Evolutionary conservation across 2,888 invertebrate genomes (phyloP), one percentile per base, ranked within the genome.

Genomic region (Priocnemis perturbator): DNA sequence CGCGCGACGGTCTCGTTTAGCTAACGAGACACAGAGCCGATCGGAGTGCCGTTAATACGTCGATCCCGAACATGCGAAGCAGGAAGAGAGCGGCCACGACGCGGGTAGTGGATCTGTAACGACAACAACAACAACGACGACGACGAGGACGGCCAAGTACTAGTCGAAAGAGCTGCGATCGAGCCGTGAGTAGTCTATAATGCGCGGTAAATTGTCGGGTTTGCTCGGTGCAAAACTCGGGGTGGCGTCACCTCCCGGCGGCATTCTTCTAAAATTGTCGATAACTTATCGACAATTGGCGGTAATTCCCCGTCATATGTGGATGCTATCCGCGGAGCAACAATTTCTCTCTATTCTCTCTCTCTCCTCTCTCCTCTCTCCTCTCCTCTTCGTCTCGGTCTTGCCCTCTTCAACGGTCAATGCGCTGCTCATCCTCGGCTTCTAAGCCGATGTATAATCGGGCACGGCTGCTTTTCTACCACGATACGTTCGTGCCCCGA

Each of bases 251-350:
- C 68, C 81, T 80, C 76, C 83, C 81, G 73, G 73, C 85, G 79
- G 79, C 81, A 72, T 81, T 83, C 83, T 84, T 85, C 80, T 80
- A 81, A 85, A 85, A 86, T 86, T 76, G 79, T 81, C 86, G 86
- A 86, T 86, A 86, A 85, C 81, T 86, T 83, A 86, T 84, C 84
- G 84, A 73, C 81, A 78, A 86, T 86, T 81, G 81, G 68, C 81
- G 74, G 76, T 86, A 83, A 84, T 84, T 81, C 71, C 71, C 75
- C 71, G 57, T 75, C 76, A 45, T 77, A 67, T 69, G 72, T 67
- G 70, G 52, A 72, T 57, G 72, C 59, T 68, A 56, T 60, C 62
- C 65, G 37, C 19, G 57, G 58, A 69, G 53, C 61, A 70, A 63
- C 75, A 73, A 79, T 74, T 67, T 55, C 71, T 26, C 57, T 56